Percentiles rank a stretch among this genome's conserved stretches.
These are phyloP conservation scores for Eulithis testata DNA, from an alignment of 2,888 invertebrate species.

Conservation along the genomic window DNA sequence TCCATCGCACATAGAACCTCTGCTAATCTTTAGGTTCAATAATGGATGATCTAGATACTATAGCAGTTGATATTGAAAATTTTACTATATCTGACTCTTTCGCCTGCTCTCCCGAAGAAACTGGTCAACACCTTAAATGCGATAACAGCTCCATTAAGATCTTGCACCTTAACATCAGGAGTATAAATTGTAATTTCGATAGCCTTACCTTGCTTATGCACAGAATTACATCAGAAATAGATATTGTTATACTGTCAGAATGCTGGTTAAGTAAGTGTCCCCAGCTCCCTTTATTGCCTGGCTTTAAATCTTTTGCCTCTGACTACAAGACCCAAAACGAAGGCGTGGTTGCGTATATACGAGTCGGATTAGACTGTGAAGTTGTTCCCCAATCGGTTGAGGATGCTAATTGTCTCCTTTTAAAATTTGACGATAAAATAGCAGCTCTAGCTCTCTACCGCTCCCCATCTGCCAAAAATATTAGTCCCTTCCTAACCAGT, in stretches of 20 bases:
- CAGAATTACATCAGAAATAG: not conserved
- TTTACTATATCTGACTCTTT: not conserved
- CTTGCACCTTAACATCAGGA: not conserved
- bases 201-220: not conserved
- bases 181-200: not conserved
- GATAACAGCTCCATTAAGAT: not conserved
- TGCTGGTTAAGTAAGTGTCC: conserved; percentile 4
- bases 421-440: not conserved
- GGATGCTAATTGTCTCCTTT: not conserved
- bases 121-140: not conserved
- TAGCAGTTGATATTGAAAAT: not conserved
- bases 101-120: not conserved
- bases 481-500: not conserved
- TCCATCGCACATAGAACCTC: not conserved
- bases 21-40: not conserved
- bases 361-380: not conserved
- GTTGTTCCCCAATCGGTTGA: not conserved
- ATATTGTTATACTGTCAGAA: not conserved
- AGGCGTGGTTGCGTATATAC: conserved; percentile 2
- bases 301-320: not conserved
- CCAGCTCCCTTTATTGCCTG: not conserved
- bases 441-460: not conserved
- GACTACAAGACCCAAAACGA: not conserved
- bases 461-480: not conserved
- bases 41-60: not conserved